phyloP scores from a whole-genome alignment of 2,797 vertebrate genomes.

The Onychomys torridus region DNA sequence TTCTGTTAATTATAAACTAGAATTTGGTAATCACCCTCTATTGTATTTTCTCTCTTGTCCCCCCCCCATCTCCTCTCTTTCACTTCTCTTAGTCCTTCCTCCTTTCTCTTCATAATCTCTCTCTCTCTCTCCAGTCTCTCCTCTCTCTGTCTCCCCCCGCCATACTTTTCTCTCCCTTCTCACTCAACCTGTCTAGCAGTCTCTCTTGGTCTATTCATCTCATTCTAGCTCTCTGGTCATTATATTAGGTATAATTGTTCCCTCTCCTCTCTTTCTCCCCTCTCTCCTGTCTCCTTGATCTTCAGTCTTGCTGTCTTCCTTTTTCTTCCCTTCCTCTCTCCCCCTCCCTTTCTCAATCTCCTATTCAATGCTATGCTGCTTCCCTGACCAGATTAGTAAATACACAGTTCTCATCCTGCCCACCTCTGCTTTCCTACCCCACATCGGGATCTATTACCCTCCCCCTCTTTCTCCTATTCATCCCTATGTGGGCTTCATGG shows the following conservation, averaged over 20 bases:
- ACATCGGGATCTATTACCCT: rapidly evolving
- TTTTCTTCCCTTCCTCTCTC: no score
- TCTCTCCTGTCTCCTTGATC: background rate
- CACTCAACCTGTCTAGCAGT: background rate
- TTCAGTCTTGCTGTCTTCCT: background rate
- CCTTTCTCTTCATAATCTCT: no score
- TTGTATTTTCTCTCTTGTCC: background rate
- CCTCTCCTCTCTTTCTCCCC: background rate
- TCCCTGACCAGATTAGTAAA: background rate
- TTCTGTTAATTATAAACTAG: background rate
- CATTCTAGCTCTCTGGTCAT: background rate
- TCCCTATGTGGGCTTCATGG: background rate
- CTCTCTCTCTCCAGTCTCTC: background rate
- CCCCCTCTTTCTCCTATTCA: background rate
- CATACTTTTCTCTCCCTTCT: no score
- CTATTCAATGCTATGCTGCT: background rate
- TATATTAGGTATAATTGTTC: background rate
- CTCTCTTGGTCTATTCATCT: background rate
- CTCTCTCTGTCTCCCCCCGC: background rate
- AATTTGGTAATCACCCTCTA: background rate
- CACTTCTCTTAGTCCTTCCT: background rate
- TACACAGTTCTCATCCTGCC: background rate
- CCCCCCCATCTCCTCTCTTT: no score
- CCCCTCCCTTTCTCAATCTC: rapidly evolving
- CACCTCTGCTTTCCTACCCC: background rate